Evolutionary conservation across 2,888 invertebrate species (phyloP), one percentile per base, ranked within the genome.

Genomic region (Ichneumon xanthorius): DNA sequence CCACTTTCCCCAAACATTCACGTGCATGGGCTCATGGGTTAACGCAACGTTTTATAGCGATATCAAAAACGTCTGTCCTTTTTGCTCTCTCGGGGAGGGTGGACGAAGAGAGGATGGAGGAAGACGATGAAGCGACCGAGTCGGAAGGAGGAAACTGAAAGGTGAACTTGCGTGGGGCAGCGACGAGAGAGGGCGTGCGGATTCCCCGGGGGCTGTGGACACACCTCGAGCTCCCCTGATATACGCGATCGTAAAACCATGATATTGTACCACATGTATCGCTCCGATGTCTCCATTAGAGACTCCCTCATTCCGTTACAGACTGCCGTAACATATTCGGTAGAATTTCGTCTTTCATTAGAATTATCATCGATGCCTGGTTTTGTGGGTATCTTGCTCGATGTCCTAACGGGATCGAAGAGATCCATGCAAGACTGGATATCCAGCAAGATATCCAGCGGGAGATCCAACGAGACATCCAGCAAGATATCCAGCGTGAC

Each of bases 241-340:
- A 91, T 91, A 92, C 90, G 89, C 90, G 89, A 89, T 91, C 91
- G 90, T 92, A 91, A 92, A 92, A 88, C 85, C 88, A 85, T 86
- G 89, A 91, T 92, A 92, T 91, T 90, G 90, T 91, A 88, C 88
- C 90, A 89, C 91, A 91, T 89, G 89, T 88, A 90, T 88, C 85
- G 88, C 26, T 76, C 81, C 89, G 91, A 92, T 90, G 91, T 89
- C 91, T 92, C 91, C 91, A 92, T 92, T 91, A 91, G 90, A 50
- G 86, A 87, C 85, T 86, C 86, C 88, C 88, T 88, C 87, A 76
- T 75, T 58, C 76, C 58, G 58, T 26, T 26, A 26, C 14, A 22
- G 26, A 22, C 58, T 26, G 9, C 58, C 26, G 58, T 58, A 58
- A 72, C 14, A 58, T 14, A 58, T 14, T 58, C 9, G 26, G 26